phyloP scores from a whole-genome alignment of 2,797 vertebrate species.

The Hylomyscus alleni region DNA sequence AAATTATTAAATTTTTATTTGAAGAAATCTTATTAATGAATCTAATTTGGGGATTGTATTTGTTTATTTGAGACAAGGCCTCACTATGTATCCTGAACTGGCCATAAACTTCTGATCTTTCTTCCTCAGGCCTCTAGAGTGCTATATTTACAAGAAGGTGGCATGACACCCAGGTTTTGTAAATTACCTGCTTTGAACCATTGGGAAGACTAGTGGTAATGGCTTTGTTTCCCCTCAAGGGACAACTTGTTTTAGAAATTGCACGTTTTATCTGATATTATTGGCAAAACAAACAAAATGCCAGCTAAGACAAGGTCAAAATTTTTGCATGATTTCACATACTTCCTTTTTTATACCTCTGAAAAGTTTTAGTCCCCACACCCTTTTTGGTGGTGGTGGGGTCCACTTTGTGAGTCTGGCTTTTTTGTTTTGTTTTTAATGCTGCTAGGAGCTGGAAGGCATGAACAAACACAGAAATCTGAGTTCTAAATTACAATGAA shows the following conservation, averaged over 20 bases:
- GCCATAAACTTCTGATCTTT: not conserved
- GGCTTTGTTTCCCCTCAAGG: not conserved
- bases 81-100: not conserved
- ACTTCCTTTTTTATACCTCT: constrained; percentile 41
- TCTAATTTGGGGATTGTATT: not conserved
- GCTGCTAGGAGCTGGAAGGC: not conserved
- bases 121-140: not conserved
- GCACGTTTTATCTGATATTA: constrained; percentile 4
- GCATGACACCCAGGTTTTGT: not conserved
- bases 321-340: not conserved
- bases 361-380: constrained; percentile 8
- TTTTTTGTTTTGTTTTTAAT: not conserved
- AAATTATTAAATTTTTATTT: constrained; percentile 22
- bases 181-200: constrained; percentile 5
- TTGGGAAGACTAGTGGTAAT: not conserved
- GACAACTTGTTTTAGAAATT: not conserved
- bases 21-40: not conserved
- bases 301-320: not conserved
- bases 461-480: not conserved
- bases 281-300: not conserved
- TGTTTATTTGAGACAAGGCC: not conserved
- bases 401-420: not conserved
- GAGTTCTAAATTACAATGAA: constrained; percentile 24
- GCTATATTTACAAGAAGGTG: not conserved
- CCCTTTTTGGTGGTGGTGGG: no score